Percentiles rank a stretch among this genome's conserved stretches.
Evolutionary conservation across 64 coral and sea anemone genomes (phyloP).

Genomic region (Dendronephthya gigantea): DNA sequence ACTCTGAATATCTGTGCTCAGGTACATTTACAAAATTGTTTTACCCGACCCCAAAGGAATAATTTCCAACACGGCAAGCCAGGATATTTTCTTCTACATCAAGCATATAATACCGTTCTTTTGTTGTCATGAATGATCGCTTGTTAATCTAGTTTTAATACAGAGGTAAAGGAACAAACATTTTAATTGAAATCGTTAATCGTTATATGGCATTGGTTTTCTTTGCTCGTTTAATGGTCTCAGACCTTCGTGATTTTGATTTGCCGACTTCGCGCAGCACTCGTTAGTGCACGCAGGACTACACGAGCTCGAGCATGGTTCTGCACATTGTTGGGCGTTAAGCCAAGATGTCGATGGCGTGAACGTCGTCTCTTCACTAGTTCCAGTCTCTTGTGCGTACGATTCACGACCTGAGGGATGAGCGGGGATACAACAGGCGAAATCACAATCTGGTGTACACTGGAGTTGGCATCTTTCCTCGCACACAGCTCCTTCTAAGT

Average conservation of each 20-base stretch:
- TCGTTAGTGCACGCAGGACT: slow-evolving; percentile 14
- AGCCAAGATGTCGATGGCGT: neutral
- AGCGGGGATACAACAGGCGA: slow-evolving; percentile 47
- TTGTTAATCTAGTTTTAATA: too few relatives aligned
- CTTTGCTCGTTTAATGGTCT: neutral
- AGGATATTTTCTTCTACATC: too few relatives aligned
- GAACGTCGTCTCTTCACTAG: neutral
- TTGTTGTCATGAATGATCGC: too few relatives aligned
- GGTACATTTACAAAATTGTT: too few relatives aligned
- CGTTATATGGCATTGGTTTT: neutral
- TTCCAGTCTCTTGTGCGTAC: neutral
- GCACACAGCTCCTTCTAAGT: slow-evolving; percentile 30
- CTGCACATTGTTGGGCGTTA: neutral
- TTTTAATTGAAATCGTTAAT: too few relatives aligned
- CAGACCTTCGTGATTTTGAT: neutral
- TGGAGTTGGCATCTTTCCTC: slow-evolving; percentile 37
- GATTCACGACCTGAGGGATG: neutral
- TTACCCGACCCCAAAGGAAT: too few relatives aligned
- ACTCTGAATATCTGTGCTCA: too few relatives aligned
- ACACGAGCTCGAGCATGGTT: slow-evolving; percentile 20
- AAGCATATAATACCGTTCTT: too few relatives aligned
- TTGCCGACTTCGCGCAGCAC: neutral
- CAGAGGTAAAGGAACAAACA: too few relatives aligned
- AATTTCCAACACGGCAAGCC: too few relatives aligned
- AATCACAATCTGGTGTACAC: slow-evolving; percentile 67